Conservation (phyloP, 2,888 invertebrate species). For the Phania funesta region DNA sequence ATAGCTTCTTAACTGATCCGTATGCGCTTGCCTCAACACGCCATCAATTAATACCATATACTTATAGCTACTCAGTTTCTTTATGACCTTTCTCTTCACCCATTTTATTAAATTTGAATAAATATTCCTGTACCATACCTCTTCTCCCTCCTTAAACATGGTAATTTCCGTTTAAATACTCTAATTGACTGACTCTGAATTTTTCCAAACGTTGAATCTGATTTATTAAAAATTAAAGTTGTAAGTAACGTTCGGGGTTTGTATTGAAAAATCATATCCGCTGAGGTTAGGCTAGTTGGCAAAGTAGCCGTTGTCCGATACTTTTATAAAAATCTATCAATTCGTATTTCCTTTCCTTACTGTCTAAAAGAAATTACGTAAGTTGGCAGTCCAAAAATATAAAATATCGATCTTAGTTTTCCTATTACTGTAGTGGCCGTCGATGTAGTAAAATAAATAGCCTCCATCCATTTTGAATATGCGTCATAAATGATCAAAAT, state of each 20-base stretch:
- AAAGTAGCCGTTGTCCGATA: constrained; percentile 18
- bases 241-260: constrained; percentile 27
- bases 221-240: background rate
- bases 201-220: background rate
- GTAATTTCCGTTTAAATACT: background rate
- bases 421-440: constrained; percentile 20
- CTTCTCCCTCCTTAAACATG: background rate
- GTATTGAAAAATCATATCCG: constrained; percentile 12
- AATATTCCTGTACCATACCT: constrained; percentile 27
- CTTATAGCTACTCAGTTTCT: constrained; percentile 18
- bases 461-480: constrained; percentile 48
- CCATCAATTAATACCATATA: constrained; percentile 27
- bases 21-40: background rate
- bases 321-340: constrained; percentile 12
- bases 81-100: constrained; percentile 12
- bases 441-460: constrained; percentile 17
- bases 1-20: background rate
- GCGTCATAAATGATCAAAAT: constrained; percentile 34
- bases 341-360: background rate
- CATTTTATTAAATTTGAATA: constrained; percentile 26
- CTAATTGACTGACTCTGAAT: background rate
- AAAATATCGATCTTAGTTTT: constrained; percentile 35
- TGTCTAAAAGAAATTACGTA: background rate
- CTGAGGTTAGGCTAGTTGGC: constrained; percentile 6
- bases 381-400: background rate